Evolutionary conservation across 1,140 invertebrate species (phyloP).

Genomic region (Euborellia annulipes): DNA sequence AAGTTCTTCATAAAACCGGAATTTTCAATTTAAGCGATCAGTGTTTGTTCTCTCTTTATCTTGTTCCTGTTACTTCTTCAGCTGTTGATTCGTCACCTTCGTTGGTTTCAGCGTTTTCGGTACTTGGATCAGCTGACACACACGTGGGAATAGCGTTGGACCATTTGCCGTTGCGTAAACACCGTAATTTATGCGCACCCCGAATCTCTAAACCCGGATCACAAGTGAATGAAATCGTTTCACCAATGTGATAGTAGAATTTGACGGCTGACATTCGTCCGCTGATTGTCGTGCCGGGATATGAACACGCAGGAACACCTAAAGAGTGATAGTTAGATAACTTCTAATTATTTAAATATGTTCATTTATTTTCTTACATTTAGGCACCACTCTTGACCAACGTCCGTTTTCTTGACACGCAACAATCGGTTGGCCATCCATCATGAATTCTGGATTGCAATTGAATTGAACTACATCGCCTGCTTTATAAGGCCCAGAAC

Average conservation of each 20-base stretch:
- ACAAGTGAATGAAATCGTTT: conserved; percentile 72
- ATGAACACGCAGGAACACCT: conserved; percentile 68
- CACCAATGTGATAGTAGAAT: conserved; percentile 71
- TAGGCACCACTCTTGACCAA: conserved; percentile 69
- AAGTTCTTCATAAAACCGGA: too few species aligned
- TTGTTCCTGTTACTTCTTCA: too few species aligned
- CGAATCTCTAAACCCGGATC: conserved; percentile 54
- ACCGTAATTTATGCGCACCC: conserved; percentile 57
- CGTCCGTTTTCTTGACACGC: conserved; percentile 75
- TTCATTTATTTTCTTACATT: conserved; percentile 40
- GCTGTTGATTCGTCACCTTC: too few species aligned
- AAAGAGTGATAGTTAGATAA: conserved; percentile 7
- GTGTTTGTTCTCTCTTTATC: too few species aligned
- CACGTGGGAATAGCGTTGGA: conserved; percentile 63
- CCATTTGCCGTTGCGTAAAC: conserved; percentile 69
- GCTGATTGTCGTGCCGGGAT: conserved; percentile 68
- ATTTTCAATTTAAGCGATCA: too few species aligned
- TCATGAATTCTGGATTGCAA: conserved; percentile 74
- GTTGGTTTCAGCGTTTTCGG: too few species aligned
- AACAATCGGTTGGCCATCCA: conserved; percentile 68
- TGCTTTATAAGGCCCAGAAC: conserved; percentile 52
- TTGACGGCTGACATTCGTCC: conserved; percentile 70
- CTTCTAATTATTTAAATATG: too few species aligned
- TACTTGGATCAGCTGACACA: conserved; percentile 22
- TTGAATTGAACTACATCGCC: conserved; percentile 72